These are phyloP conservation scores for Tetrao urogallus DNA, from an alignment of 2,113 vertebrate genomes.

Conservation along the genomic window DNA sequence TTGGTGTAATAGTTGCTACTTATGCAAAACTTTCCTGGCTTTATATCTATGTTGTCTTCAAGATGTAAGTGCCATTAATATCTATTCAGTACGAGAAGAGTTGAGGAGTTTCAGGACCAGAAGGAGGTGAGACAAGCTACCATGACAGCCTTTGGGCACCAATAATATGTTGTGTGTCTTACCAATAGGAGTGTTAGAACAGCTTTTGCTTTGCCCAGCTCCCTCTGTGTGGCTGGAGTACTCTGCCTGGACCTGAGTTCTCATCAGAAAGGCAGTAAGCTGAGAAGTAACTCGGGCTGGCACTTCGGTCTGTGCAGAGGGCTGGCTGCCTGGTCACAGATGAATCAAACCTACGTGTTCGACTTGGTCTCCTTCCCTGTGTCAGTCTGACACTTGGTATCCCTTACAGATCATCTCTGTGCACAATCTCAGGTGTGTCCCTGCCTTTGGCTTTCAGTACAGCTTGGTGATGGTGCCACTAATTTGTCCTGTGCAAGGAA, in stretches of 20 bases:
- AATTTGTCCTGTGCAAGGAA: neutral
- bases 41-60: neutral
- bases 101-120: neutral
- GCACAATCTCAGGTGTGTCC: neutral
- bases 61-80: neutral
- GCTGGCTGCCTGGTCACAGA: neutral
- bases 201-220: neutral
- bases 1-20: neutral
- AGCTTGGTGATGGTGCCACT: neutral
- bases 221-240: neutral
- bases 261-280: neutral
- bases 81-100: neutral
- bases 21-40: neutral
- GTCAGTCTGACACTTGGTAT: neutral
- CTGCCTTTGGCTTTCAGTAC: neutral
- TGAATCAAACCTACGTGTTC: neutral
- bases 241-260: neutral
- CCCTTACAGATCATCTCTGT: neutral
- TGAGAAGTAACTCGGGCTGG: neutral
- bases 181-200: neutral
- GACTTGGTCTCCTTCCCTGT: neutral
- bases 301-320: neutral
- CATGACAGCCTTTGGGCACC: neutral
- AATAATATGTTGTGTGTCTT: neutral
- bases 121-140: neutral